Conservation (phyloP, 2,888 invertebrate genomes). For the Heteromurus nitidus region DNA sequence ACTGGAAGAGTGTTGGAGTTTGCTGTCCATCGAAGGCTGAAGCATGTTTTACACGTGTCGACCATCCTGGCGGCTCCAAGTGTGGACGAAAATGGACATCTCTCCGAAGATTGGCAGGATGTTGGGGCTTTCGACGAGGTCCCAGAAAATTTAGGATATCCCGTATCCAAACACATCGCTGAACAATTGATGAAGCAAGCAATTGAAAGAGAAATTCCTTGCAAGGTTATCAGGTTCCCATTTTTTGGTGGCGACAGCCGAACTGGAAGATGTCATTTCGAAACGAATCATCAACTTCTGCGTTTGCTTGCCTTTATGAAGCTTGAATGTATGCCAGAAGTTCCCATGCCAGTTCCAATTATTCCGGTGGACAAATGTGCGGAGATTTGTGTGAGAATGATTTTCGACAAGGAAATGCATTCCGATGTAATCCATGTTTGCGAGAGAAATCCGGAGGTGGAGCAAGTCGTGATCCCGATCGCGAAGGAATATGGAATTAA, state of each 20-base stretch:
- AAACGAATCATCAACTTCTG: conserved; percentile 55
- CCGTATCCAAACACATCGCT: conserved; percentile 59
- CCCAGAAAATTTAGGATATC: too few species aligned
- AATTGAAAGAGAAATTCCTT: conserved; percentile 51
- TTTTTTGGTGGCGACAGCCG: conserved; percentile 53
- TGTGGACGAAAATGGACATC: neutral
- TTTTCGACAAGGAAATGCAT: conserved; percentile 37
- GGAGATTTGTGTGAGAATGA: conserved; percentile 34
- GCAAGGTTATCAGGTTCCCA: conserved; percentile 53
- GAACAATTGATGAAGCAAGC: conserved; percentile 53
- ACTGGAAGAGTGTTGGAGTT: conserved; percentile 32
- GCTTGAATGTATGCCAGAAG: conserved; percentile 23
- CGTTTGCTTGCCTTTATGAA: conserved; percentile 47
- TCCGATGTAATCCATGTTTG: conserved; percentile 57
- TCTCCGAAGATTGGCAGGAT: too few species aligned
- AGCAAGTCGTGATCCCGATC: neutral
- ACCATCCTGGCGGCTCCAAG: conserved; percentile 3
- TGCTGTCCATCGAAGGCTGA: conserved; percentile 15
- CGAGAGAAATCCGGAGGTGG: conserved; percentile 24
- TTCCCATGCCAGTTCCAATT: conserved; percentile 8
- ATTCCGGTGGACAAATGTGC: conserved; percentile 60
- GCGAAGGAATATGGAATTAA: conserved; percentile 28
- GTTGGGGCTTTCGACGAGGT: too few species aligned
- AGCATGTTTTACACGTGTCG: conserved; percentile 36
- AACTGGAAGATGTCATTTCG: conserved; percentile 42